Evolutionary conservation across 2,797 vertebrate species (phyloP).

Genomic region (Gallinago nigripennis): DNA sequence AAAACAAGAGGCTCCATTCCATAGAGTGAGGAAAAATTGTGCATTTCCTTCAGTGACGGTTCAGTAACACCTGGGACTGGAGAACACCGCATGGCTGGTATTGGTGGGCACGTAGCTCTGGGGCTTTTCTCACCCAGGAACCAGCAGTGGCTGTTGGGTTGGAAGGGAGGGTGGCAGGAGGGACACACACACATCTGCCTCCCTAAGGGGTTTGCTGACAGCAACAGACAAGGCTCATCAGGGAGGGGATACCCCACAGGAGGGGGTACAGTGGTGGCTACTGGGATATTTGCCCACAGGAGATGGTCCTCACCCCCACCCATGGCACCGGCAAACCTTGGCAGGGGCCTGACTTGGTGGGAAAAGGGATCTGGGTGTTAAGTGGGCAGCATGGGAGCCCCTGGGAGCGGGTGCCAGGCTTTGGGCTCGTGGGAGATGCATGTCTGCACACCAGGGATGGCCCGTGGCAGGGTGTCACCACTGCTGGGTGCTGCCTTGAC

Average conservation of each 20-base stretch:
- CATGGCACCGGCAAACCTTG: not conserved
- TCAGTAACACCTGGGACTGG: not conserved
- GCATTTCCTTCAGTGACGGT: not conserved
- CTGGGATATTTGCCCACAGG: not conserved
- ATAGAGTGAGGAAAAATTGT: accelerated
- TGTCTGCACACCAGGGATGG: accelerated
- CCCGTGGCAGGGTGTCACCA: not conserved
- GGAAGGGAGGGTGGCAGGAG: not conserved
- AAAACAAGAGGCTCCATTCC: not conserved
- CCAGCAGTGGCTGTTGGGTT: accelerated
- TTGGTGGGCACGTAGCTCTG: not conserved
- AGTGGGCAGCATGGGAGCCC: not conserved
- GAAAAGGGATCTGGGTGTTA: not conserved
- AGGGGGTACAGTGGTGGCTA: accelerated
- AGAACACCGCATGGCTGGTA: accelerated
- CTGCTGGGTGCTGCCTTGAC: not conserved
- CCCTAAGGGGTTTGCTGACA: not conserved
- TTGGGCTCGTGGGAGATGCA: not conserved
- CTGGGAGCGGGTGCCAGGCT: not conserved
- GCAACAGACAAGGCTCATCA: not conserved
- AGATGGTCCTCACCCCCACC: not conserved
- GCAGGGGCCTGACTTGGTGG: accelerated
- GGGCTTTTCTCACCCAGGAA: not conserved
- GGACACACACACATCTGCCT: accelerated
- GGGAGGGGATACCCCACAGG: accelerated